A percentile compares a stretch with the other conserved stretches of the same genome.
These are phyloP conservation scores for Chlamydotis undulata DNA, from an alignment of 2,113 vertebrate genomes.

Conservation along the genomic window DNA sequence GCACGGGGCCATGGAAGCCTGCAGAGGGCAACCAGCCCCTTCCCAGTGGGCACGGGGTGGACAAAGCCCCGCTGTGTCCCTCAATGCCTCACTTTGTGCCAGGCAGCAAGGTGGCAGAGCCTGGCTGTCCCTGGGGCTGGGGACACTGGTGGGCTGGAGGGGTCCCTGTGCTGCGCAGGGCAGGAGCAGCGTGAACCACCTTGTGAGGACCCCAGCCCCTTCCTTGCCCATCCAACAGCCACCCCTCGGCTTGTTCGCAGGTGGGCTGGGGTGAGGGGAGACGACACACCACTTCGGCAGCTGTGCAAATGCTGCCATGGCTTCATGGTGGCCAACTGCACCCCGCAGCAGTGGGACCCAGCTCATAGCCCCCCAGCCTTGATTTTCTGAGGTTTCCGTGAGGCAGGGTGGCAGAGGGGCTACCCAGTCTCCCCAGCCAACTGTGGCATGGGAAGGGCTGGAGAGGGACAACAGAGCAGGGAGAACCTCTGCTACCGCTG, in stretches of 20 bases:
- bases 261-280: not conserved
- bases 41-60: not conserved
- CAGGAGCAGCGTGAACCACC: not conserved
- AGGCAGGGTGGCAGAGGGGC: not conserved
- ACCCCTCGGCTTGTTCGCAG: not conserved
- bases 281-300: too few species aligned
- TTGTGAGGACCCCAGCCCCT: not conserved
- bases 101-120: constrained; percentile 31
- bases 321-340: not conserved
- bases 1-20: not conserved
- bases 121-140: not conserved
- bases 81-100: constrained; percentile 49
- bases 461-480: not conserved
- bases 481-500: not conserved
- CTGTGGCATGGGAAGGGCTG: not conserved
- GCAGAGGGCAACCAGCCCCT: constrained; percentile 55
- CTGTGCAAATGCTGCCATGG: not conserved
- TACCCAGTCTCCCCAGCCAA: not conserved
- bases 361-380: not conserved
- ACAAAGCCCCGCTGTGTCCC: constrained; percentile 62
- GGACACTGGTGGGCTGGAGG: not conserved
- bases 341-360: accelerated
- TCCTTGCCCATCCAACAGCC: not conserved
- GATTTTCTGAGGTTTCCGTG: not conserved
- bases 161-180: not conserved